Conservation (phyloP, 1,140 invertebrate genomes). For the Eupeodes corollae region DNA sequence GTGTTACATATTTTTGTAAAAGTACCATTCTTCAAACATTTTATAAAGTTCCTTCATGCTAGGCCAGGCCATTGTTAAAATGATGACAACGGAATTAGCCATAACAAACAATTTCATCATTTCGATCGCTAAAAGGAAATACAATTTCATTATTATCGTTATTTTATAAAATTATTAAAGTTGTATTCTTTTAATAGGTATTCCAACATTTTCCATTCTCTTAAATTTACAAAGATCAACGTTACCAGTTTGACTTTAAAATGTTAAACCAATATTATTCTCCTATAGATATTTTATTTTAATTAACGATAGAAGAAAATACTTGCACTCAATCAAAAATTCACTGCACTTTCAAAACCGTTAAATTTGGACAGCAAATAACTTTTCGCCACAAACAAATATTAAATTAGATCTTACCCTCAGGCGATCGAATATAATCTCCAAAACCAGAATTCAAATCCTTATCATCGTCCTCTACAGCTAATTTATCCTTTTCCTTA, state of each 20-base stretch:
- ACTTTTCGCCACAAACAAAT: too few species aligned
- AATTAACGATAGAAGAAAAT: too few species aligned
- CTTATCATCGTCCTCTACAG: constrained; percentile 19
- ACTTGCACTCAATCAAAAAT: too few species aligned
- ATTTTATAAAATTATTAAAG: neutral
- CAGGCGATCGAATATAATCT: constrained; percentile 30
- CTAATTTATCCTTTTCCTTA: too few species aligned
- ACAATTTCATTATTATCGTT: too few species aligned
- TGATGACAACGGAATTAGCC: constrained; percentile 32
- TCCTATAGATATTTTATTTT: too few species aligned
- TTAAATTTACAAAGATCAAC: too few species aligned
- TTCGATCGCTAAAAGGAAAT: constrained; percentile 22
- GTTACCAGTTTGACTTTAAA: too few species aligned
- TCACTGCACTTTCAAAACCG: too few species aligned
- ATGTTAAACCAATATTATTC: too few species aligned
- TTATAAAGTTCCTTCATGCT: constrained; percentile 26
- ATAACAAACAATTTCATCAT: constrained; percentile 37
- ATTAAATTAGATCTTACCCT: constrained; percentile 19
- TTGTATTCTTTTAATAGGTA: neutral
- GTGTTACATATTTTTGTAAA: neutral
- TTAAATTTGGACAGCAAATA: too few species aligned
- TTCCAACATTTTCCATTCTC: neutral
- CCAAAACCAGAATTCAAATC: constrained; percentile 33
- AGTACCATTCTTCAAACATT: constrained; percentile 26
- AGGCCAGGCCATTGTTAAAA: constrained; percentile 35